Evolutionary conservation across 1,140 invertebrate genomes (phyloP).

Genomic region (Drosophila miranda): DNA sequence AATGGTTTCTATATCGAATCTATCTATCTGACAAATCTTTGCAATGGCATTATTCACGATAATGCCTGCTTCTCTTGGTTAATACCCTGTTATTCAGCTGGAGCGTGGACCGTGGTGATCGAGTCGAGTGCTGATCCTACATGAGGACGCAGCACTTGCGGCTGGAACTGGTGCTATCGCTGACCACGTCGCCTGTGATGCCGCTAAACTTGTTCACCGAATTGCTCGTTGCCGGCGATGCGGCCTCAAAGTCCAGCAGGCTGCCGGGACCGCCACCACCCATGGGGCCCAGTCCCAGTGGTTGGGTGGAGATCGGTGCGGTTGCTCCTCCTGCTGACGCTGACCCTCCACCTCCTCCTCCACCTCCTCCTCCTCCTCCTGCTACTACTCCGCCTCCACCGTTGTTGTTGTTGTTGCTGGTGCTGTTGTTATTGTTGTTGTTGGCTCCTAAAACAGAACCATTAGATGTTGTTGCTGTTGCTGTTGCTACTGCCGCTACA

Average conservation of each 20-base stretch:
- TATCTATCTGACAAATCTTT: conserved; percentile 11
- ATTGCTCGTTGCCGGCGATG: conserved; percentile 62
- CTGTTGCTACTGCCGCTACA: conserved; percentile 35
- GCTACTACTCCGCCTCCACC: conserved; percentile 6
- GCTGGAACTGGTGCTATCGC: conserved; percentile 85
- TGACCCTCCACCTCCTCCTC: conserved; percentile 9
- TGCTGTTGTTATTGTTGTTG: conserved; percentile 62
- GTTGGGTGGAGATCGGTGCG: conserved; percentile 58
- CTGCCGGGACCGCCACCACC: conserved; percentile 41
- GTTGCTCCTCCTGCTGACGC: conserved; percentile 30
- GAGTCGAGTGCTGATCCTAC: conserved; percentile 32
- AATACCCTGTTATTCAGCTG: conserved; percentile 24
- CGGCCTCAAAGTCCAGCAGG: conserved; percentile 59
- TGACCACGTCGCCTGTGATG: conserved; percentile 86
- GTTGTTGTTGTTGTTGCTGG: conserved; percentile 58
- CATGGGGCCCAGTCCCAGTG: conserved; percentile 54
- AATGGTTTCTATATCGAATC: conserved; percentile 4
- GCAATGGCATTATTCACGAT: not conserved
- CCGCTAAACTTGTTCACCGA: conserved; percentile 85
- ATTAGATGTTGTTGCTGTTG: conserved; percentile 69
- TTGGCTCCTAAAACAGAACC: conserved; percentile 81
- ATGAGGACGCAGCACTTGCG: conserved; percentile 85
- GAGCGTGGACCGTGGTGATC: not conserved
- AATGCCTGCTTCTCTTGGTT: conserved; percentile 5
- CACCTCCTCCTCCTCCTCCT: conserved; percentile 18